Evolutionary conservation across 2,888 invertebrate genomes (phyloP), one percentile per base, ranked within the genome.

Genomic region (Tenthredo livida): DNA sequence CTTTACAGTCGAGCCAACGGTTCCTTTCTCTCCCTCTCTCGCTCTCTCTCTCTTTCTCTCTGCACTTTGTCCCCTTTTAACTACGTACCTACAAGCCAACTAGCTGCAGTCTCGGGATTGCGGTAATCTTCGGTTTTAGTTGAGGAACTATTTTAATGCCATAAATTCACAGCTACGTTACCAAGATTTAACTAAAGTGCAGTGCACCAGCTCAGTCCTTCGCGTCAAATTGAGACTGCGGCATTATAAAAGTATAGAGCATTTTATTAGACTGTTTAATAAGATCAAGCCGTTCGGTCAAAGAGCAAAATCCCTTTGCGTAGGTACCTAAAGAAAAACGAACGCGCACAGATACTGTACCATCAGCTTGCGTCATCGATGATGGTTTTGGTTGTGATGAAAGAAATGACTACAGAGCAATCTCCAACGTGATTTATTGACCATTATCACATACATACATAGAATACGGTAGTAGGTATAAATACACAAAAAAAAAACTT

Each of bases 1-100:
- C 54, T 29, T 54, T 37, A 40, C 61, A 47, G 80, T 80, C 61
- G 80, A 21, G 40, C 61, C 80, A 80, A 80, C 58, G 80, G 40
- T 61, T 25, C 61, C 61, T 25, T 25, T 12, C 61, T 61, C 33
- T 33, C 33, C 4, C 29, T 29, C 29, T 58, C 0, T 58, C 7
- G 21, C n/a, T 21, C 6, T 21, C 21, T 58, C n/a, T 58, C 25
- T 12, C 25, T 58, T 37, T 58, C 50, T 78, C 29, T 25, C 9
- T 33, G n/a, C 58, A 37, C 58, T 78, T 78, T 43, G 78, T 58
- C 78, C 54, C 37, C 43, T 15, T 58, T 58, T 78, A 58, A 25
- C 33, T 43, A 58, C 58, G n/a, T 54, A 29, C 58, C 33, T 54
- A 29, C n/a, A 58, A 47, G 25, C 25, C 75, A 54, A 54, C 25